A percentile compares a stretch with the other conserved stretches of the same genome.
Conservation (phyloP, 1,140 invertebrate species). For the Lamellibrachia luymesi region DNA sequence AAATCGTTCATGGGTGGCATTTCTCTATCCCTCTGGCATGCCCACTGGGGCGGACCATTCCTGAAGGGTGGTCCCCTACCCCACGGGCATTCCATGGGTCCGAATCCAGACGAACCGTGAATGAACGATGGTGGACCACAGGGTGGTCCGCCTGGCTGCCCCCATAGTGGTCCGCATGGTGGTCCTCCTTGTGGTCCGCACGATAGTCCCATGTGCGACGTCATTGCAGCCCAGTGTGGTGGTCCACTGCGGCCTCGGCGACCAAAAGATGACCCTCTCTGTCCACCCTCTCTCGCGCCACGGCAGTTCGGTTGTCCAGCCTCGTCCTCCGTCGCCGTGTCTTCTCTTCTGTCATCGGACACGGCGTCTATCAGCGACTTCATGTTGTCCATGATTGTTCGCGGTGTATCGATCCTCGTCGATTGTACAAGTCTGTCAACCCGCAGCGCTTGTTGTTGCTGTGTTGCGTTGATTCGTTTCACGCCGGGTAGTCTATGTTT, state of each 20-base stretch:
- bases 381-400: neutral
- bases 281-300: neutral
- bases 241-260: neutral
- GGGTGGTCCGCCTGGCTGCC: neutral
- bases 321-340: neutral
- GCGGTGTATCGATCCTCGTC: neutral
- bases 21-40: neutral
- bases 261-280: neutral
- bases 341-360: neutral
- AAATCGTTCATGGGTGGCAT: neutral
- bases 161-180: too few relatives aligned
- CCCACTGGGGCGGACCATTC: neutral
- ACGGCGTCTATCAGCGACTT: neutral
- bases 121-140: neutral
- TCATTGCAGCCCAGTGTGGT: neutral
- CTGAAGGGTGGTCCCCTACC: neutral
- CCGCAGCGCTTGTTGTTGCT: neutral
- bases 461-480: neutral
- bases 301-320: neutral
- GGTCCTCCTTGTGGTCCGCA: neutral
- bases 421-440: neutral
- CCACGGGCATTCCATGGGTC: neutral
- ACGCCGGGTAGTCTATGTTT: neutral
- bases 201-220: neutral
- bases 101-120: neutral